These are phyloP conservation scores for Centropus bengalensis DNA, from an alignment of 2,113 vertebrate species.

Conservation along the genomic window DNA sequence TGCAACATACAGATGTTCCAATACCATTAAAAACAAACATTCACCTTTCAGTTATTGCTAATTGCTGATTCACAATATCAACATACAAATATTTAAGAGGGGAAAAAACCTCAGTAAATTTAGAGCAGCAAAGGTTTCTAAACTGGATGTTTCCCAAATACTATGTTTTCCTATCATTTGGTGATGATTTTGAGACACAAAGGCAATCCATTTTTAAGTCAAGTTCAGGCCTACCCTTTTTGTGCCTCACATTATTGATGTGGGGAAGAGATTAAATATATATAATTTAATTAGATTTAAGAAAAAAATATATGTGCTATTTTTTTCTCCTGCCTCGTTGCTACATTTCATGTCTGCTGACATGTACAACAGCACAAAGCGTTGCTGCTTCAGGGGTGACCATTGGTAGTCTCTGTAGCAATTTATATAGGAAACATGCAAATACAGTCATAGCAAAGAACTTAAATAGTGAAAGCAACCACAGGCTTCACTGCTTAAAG, in stretches of 20 bases:
- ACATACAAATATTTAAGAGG: slow-evolving; percentile 45
- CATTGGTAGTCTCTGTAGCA: slow-evolving; percentile 49
- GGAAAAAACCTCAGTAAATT: neutral
- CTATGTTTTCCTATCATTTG: neutral
- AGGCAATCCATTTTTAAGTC: neutral
- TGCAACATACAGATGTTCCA: slow-evolving; percentile 81
- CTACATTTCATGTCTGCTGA: slow-evolving; percentile 69
- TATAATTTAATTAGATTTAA: neutral
- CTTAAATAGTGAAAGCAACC: neutral
- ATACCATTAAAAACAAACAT: slow-evolving; percentile 77
- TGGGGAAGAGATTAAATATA: slow-evolving; percentile 24
- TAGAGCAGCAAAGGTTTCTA: slow-evolving; percentile 29
- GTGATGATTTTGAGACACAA: slow-evolving; percentile 39
- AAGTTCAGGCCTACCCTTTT: slow-evolving; percentile 35
- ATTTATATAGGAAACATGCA: slow-evolving; percentile 35
- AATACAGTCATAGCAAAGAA: neutral
- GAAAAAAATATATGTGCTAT: neutral
- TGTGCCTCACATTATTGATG: slow-evolving; percentile 45
- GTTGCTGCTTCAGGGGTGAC: slow-evolving; percentile 10
- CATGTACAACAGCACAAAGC: slow-evolving; percentile 45
- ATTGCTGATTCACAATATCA: slow-evolving; percentile 68
- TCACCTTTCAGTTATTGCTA: slow-evolving; percentile 75
- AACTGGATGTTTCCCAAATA: neutral
- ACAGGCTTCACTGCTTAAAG: slow-evolving; percentile 12
- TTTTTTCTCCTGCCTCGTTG: slow-evolving; percentile 31